Conservation (phyloP, 2,888 invertebrate species). For the Caenorhabditis uteleia region DNA sequence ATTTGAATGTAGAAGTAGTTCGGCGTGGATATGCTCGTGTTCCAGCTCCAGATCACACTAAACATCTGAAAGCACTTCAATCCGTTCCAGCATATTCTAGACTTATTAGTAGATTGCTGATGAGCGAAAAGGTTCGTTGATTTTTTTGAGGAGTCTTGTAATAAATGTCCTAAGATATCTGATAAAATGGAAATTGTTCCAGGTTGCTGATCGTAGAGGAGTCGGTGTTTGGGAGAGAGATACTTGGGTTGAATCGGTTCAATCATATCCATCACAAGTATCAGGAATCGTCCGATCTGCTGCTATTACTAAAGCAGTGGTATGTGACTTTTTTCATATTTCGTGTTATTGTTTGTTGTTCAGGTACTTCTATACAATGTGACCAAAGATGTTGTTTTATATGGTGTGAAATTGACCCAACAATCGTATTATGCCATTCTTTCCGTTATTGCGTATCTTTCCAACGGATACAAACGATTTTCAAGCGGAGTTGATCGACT, state of each 20-base stretch:
- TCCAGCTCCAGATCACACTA: slow-evolving; percentile 56
- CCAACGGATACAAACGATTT: slow-evolving; percentile 53
- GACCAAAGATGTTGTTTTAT: slow-evolving; percentile 56
- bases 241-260: slow-evolving; percentile 67
- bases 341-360: slow-evolving; percentile 6
- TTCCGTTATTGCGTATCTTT: slow-evolving; percentile 42
- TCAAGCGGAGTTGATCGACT: slow-evolving; percentile 47
- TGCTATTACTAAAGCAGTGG: slow-evolving; percentile 63
- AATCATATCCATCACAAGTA: slow-evolving; percentile 61
- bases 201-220: slow-evolving; percentile 68
- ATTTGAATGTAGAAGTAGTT: slow-evolving; percentile 67
- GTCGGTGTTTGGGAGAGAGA: slow-evolving; percentile 69
- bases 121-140: slow-evolving; percentile 60
- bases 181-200: too few species aligned
- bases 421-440: slow-evolving; percentile 56
- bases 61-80: slow-evolving; percentile 65
- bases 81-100: slow-evolving; percentile 65
- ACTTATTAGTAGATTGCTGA: slow-evolving; percentile 63
- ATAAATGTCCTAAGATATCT: background rate
- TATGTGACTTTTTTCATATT: too few species aligned
- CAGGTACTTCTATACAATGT: slow-evolving; percentile 62
- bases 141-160: background rate
- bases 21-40: slow-evolving; percentile 68
- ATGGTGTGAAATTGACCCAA: slow-evolving; percentile 57
- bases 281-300: slow-evolving; percentile 57